Evolutionary conservation across 2,888 invertebrate genomes (phyloP), one percentile per base, ranked within the genome.

Genomic region (Trichogramma dendrolimi): DNA sequence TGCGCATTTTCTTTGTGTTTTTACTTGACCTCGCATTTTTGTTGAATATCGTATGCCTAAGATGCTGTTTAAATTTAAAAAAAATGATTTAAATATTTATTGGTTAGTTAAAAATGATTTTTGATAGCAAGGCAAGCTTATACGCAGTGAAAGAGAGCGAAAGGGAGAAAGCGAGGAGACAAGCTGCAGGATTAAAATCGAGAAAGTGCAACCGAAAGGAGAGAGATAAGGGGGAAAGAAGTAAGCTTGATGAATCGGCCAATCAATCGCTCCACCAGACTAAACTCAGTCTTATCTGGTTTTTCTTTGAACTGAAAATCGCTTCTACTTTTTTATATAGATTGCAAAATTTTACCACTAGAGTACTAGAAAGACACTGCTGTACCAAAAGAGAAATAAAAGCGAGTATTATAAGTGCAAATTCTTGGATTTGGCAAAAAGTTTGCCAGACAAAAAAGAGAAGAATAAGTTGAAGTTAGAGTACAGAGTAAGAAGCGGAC

Each of bases 191-290:
- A 48, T 55, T 38, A 63, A 67, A 63, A 62, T 49, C 60, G 54
- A 52, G 53, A 63, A 63, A 66, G 64, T 48, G 59, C 58, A 61
- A 54, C 46, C 48, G 60, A 44, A 40, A 62, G 62, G 53, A 59
- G 58, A 55, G 63, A 57, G 59, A 62, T 59, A 61, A 63, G 60
- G 46, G 54, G 46, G 50, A 49, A 64, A 61, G 60, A 61, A 60
- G 58, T 60, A 63, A 64, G 68, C 67, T 69, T 75, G 74, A 76
- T 73, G 72, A 74, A 76, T 75, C 73, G 74, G 68, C 71, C 75
- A 75, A 76, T 76, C 75, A 76, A 72, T 74, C 70, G 72, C 69
- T 70, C 71, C 71, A 74, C 75, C 75, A 73, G 75, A 76, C 74
- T 75, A 71, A 75, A 68, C 43, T 11, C 10, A 70, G 71, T 75